phyloP scores from a whole-genome alignment of 2,113 vertebrate species.

The Esox niger region DNA sequence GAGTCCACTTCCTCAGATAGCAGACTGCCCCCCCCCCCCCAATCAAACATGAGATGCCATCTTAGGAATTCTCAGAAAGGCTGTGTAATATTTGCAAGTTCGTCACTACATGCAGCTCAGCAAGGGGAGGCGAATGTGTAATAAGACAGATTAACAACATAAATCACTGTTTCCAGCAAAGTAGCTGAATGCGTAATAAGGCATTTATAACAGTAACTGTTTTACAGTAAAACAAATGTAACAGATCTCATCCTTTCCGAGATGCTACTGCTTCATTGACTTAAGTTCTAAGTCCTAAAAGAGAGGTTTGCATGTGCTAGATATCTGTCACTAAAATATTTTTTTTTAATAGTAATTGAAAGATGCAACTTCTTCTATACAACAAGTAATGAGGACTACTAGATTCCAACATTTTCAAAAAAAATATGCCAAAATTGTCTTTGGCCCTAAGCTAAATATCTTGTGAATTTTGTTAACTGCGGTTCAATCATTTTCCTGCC shows the following conservation, averaged over 20 bases:
- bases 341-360: neutral
- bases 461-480: too few relatives aligned
- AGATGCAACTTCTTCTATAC: neutral
- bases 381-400: neutral
- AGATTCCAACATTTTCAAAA: too few relatives aligned
- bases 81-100: neutral
- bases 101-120: neutral
- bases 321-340: neutral
- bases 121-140: too few relatives aligned
- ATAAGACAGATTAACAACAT: too few relatives aligned
- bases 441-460: neutral
- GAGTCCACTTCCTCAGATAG: slow-evolving; percentile 27
- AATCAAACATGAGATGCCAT: slow-evolving; percentile 34
- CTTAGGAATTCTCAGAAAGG: slow-evolving; percentile 42
- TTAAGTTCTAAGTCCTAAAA: neutral
- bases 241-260: neutral
- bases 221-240: too few relatives aligned
- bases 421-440: neutral
- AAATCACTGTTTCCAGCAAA: too few relatives aligned
- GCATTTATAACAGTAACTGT: too few relatives aligned
- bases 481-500: too few relatives aligned
- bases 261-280: neutral
- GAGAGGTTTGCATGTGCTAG: neutral
- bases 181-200: too few relatives aligned
- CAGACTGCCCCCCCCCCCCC: slow-evolving; percentile 27